Conservation (phyloP, 2,113 vertebrate genomes). For the Brachyhypopomus gauderio region DNA sequence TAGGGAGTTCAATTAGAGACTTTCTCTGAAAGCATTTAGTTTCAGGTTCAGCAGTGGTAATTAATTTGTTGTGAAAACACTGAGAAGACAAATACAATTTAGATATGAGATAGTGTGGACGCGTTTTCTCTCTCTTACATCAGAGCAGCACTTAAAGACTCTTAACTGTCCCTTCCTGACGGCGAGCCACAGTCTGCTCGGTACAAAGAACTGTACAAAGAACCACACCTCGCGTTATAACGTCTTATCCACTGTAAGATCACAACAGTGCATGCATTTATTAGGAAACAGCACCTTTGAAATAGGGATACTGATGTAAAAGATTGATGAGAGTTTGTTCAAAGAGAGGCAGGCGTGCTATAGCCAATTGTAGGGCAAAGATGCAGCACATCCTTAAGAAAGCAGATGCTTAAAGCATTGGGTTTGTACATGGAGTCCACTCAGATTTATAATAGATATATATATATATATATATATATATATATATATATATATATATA, state of each 20-base stretch:
- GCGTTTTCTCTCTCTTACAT: background rate
- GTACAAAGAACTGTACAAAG: conserved; percentile 58
- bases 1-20: conserved; percentile 79
- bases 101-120: conserved; percentile 9
- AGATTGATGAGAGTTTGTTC: conserved; percentile 74
- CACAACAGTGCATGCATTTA: conserved; percentile 63
- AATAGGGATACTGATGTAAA: conserved; percentile 69
- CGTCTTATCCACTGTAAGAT: conserved; percentile 62
- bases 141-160: conserved; percentile 33
- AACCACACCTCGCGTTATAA: conserved; percentile 65
- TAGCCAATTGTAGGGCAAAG: conserved; percentile 65
- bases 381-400: conserved; percentile 59
- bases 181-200: conserved; percentile 54
- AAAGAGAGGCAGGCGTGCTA: conserved; percentile 66
- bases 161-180: conserved; percentile 38
- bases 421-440: background rate
- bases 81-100: conserved; percentile 30
- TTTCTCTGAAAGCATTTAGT: conserved; percentile 49
- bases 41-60: conserved; percentile 34
- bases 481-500: too few species aligned
- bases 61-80: conserved; percentile 44
- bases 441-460: too few species aligned
- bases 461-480: too few species aligned
- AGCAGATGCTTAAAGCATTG: conserved; percentile 24
- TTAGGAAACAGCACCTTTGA: conserved; percentile 72